Conservation (phyloP, 2,797 vertebrate species). For the Epinephelus malabaricus region DNA sequence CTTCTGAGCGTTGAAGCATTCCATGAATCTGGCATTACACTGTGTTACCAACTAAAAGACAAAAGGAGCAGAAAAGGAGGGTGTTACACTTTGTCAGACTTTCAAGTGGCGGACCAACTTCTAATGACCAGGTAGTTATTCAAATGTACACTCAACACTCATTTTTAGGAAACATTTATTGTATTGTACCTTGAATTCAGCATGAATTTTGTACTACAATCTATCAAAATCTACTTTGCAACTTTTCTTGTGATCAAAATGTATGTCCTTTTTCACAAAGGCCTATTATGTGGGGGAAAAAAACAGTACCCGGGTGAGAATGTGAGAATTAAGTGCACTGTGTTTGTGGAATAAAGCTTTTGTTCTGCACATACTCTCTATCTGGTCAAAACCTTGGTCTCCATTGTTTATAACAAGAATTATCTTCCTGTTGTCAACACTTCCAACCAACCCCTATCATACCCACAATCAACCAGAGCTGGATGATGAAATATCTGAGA, state of each 20-base stretch:
- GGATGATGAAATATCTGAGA: not conserved
- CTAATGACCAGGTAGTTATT: not conserved
- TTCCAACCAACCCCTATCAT: not conserved
- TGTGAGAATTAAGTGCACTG: too few relatives aligned
- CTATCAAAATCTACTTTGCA: not conserved
- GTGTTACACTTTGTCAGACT: not conserved
- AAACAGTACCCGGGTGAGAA: too few relatives aligned
- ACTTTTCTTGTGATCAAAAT: not conserved
- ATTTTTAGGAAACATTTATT: not conserved
- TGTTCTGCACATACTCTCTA: constrained; percentile 2
- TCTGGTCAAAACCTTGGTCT: constrained; percentile 14
- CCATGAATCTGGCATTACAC: constrained; percentile 92
- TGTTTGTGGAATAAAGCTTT: not conserved
- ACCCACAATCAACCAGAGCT: not conserved
- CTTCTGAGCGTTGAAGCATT: constrained; percentile 96
- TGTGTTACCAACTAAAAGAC: constrained; percentile 91
- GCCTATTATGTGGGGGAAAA: too few relatives aligned
- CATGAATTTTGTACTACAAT: too few relatives aligned
- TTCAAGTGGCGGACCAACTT: not conserved
- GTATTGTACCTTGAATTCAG: not conserved
- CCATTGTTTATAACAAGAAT: not conserved
- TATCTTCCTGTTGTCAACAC: not conserved
- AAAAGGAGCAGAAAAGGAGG: not conserved
- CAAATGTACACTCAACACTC: not conserved
- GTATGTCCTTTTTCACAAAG: not conserved